phyloP scores from a whole-genome alignment of 2,797 vertebrate genomes.

The Cheirogaleus major region DNA sequence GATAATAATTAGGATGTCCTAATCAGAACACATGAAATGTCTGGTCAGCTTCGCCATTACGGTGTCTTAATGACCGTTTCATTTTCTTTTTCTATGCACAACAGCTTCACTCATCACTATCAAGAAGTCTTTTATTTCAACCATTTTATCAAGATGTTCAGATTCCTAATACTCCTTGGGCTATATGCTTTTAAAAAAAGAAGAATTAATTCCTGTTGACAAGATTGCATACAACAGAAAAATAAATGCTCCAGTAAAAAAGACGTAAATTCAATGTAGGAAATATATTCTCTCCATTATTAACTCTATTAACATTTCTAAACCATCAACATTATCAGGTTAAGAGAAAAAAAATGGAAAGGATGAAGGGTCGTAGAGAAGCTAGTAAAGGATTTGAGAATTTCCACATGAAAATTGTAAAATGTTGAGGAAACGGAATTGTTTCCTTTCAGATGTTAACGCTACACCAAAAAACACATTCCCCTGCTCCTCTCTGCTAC shows the following conservation, averaged over 20 bases:
- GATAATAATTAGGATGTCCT: background rate
- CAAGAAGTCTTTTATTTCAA: background rate
- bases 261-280: background rate
- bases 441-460: slow-evolving; percentile 27
- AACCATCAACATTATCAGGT: background rate
- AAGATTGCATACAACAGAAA: background rate
- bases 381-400: background rate
- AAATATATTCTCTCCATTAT: background rate
- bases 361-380: background rate
- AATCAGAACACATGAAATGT: background rate
- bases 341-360: background rate
- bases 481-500: slow-evolving; percentile 31
- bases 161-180: background rate
- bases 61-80: background rate
- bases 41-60: background rate
- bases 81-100: background rate
- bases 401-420: slow-evolving; percentile 10
- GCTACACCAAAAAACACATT: background rate
- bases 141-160: background rate
- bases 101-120: background rate
- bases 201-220: background rate
- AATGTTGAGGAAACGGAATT: background rate
- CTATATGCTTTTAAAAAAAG: background rate
- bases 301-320: background rate
- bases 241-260: background rate